Evolutionary conservation across 2,797 vertebrate species (phyloP).

Genomic region (Poecilia velifera): DNA sequence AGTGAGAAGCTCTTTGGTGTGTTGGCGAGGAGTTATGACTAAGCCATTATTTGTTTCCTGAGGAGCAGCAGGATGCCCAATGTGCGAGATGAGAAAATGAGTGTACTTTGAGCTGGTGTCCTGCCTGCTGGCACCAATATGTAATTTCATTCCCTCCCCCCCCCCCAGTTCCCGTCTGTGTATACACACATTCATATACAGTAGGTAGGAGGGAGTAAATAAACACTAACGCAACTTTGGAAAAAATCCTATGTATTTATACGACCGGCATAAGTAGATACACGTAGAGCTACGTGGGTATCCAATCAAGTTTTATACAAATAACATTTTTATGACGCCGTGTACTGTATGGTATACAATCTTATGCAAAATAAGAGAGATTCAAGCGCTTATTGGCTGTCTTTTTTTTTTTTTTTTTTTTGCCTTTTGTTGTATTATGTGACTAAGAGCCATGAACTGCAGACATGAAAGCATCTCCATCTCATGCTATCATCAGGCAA

Average conservation of each 20-base stretch:
- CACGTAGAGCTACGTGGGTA: conserved; percentile 6
- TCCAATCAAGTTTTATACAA: conserved; percentile 16
- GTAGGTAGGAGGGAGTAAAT: conserved; percentile 12
- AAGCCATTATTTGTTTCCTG: conserved; percentile 80
- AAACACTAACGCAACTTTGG: conserved; percentile 21
- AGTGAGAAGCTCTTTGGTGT: conserved; percentile 68
- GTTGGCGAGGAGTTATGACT: conserved; percentile 71
- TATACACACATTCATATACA: conserved; percentile 3
- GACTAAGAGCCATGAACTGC: conserved; percentile 66
- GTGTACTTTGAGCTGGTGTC: conserved; percentile 61
- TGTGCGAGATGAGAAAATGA: conserved; percentile 78
- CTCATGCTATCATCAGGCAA: conserved; percentile 65
- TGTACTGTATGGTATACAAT: conserved; percentile 18
- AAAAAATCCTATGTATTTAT: conserved; percentile 37
- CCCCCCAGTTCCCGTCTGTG: background rate
- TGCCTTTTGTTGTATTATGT: conserved; percentile 64
- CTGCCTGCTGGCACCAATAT: conserved; percentile 61
- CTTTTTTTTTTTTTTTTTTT: conserved; percentile 66
- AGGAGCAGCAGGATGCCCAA: conserved; percentile 74
- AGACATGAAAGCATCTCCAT: conserved; percentile 76
- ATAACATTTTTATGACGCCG: conserved; percentile 11
- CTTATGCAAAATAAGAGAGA: conserved; percentile 29
- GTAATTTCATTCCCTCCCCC: conserved; percentile 45
- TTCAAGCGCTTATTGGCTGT: conserved; percentile 45
- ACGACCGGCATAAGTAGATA: conserved; percentile 19